Evolutionary conservation across 2,113 vertebrate genomes (phyloP).

Genomic region (Lophochroa leadbeateri): DNA sequence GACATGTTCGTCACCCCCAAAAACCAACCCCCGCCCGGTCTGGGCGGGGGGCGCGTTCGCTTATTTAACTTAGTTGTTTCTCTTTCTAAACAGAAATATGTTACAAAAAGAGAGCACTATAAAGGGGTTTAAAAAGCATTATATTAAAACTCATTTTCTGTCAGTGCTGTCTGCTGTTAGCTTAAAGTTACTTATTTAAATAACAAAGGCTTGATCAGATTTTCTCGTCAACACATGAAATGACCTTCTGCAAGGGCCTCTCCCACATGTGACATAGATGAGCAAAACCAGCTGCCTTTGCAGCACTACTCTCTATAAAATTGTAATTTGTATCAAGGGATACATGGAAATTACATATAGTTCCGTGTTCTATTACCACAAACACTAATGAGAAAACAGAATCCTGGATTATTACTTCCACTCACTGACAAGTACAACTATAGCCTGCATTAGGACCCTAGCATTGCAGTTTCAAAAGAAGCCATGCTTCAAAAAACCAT

Average conservation of each 20-base stretch:
- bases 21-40: too few species aligned
- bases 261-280: background rate
- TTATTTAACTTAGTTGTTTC: background rate
- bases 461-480: background rate
- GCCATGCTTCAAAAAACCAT: background rate
- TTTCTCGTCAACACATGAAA: background rate
- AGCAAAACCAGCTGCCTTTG: slow-evolving; percentile 6
- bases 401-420: background rate
- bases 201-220: background rate
- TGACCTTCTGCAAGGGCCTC: slow-evolving; percentile 6
- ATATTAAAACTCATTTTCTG: background rate
- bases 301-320: slow-evolving; percentile 21
- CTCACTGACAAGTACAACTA: background rate
- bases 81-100: background rate
- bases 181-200: background rate
- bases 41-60: background rate
- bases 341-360: slow-evolving; percentile 41
- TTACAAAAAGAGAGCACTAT: background rate
- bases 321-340: slow-evolving; percentile 16
- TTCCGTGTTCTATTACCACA: slow-evolving; percentile 24
- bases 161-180: background rate
- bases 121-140: background rate
- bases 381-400: slow-evolving; percentile 59
- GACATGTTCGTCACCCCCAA: too few species aligned
- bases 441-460: background rate